Base-by-base conservation (phyloP, 2,113 vertebrate genomes). In the Drymodes brunneopygia region DNA sequence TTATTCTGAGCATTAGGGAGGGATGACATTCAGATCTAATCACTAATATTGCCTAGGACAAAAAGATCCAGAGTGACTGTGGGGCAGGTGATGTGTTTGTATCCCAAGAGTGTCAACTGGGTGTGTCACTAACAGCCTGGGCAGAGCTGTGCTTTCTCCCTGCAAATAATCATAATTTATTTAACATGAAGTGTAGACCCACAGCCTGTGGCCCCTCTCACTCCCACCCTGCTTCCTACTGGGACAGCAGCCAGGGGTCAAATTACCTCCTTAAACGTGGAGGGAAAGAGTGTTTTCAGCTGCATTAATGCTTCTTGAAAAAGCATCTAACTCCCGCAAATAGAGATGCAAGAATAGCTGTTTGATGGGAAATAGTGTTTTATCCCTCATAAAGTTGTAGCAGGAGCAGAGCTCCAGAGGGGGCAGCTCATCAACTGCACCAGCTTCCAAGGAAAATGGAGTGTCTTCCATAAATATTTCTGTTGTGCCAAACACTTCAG, bases 331-430 rank as follows among this genome's bases (percentile, higher is more conserved):
- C 9, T 80, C 29, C 31, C 40, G 10, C 38, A 67, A 67, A 53
- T 0, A 27, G 74, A 93, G 24, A 45, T 0, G 0, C 24, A 20
- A 57, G 40, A 75, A 42, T 2, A 61, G 19, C 42, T 29, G 10
- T 57, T 65, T 86, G 64, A n/a, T 42, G 33, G 47, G 33, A 94
- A 82, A 93, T 23, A 2, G 8, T 47, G 24, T 18, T 72, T 80
- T 50, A 40, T 74, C 15, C 18, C 29, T 90, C 42, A n/a, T 15
- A 31, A 81, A 71, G 24, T 2, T 29, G 28, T 20, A 64, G 83
- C 19, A 81, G 74, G 51, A 81, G 47, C 22, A 90, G 72, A 36
- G 4, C 33, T 79, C 29, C 0, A 0, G 42, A 54, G 6, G 20
- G 29, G 33, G 28, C n/a, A 56, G 36, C 24, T 84, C 70, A 35